Percentiles rank a stretch among this genome's conserved stretches.
These are phyloP conservation scores for Lissonota sp. DNA, from an alignment of 2,888 invertebrate genomes.

Conservation along the genomic window DNA sequence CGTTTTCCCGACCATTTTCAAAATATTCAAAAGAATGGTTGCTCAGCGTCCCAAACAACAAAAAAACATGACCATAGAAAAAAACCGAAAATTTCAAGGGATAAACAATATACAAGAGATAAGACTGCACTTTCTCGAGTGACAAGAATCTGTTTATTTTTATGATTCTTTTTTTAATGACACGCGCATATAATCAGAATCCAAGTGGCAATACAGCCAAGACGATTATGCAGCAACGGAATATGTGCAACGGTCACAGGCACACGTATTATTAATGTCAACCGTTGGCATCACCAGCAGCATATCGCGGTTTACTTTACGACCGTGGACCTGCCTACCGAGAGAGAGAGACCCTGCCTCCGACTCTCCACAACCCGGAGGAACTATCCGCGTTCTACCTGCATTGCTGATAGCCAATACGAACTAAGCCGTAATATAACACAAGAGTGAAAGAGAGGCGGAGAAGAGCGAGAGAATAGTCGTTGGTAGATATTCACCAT, in stretches of 20 bases:
- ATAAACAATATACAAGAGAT: too few relatives aligned
- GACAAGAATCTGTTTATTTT: constrained; percentile 25
- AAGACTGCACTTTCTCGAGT: constrained; percentile 1
- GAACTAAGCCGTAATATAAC: constrained; percentile 56
- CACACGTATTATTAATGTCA: constrained; percentile 66
- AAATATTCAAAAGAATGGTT: too few relatives aligned
- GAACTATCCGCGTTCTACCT: constrained; percentile 53
- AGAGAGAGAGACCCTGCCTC: constrained; percentile 49
- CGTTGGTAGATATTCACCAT: constrained; percentile 54
- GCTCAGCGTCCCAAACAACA: too few relatives aligned
- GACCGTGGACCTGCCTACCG: constrained; percentile 65
- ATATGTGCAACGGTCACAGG: constrained; percentile 21
- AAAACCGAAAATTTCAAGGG: too few relatives aligned
- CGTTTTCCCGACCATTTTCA: too few relatives aligned
- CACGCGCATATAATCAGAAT: constrained; percentile 43
- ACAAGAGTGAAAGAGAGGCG: constrained; percentile 19
- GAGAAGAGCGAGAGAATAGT: constrained; percentile 43
- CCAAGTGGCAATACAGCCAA: constrained; percentile 51
- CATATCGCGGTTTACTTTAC: constrained; percentile 62
- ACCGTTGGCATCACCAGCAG: constrained; percentile 57
- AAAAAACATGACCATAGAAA: too few relatives aligned
- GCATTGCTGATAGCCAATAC: constrained; percentile 55
- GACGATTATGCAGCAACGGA: constrained; percentile 2
- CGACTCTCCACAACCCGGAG: constrained; percentile 19
- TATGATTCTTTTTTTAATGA: constrained; percentile 20